Evolutionary conservation across 1,140 invertebrate species (phyloP).

Genomic region (Euura lappo): DNA sequence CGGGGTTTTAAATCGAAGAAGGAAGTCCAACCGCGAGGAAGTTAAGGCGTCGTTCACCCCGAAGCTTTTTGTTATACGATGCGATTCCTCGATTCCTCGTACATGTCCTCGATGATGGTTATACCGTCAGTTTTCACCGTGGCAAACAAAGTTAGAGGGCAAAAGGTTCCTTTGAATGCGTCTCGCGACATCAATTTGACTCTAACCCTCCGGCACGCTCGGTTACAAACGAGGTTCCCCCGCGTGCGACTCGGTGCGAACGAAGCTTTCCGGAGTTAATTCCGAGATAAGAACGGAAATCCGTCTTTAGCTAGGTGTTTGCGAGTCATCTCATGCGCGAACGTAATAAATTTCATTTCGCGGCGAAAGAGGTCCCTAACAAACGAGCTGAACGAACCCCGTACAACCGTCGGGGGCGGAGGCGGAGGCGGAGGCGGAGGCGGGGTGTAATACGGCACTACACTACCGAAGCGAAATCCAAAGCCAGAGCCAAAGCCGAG

Average conservation of each 20-base stretch:
- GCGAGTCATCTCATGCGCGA: slow-evolving; percentile 39
- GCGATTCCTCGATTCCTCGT: no score
- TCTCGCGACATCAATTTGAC: slow-evolving; percentile 3
- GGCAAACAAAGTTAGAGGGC: neutral
- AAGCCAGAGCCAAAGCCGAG: neutral
- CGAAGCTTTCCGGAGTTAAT: neutral
- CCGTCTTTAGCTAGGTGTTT: slow-evolving; percentile 31
- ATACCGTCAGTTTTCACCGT: no score
- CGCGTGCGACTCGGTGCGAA: neutral
- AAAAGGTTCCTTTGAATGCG: neutral
- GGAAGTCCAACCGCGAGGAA: neutral
- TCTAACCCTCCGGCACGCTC: neutral
- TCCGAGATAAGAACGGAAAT: slow-evolving; percentile 22
- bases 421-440: no score
- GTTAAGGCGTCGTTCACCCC: neutral
- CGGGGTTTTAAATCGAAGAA: no score
- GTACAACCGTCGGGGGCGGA: neutral
- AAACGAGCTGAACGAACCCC: slow-evolving; percentile 29
- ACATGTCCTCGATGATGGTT: no score
- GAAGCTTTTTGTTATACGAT: neutral
- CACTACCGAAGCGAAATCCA: no score
- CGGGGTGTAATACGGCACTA: no score
- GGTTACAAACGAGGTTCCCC: neutral
- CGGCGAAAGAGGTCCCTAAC: slow-evolving; percentile 40
- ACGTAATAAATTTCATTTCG: slow-evolving; percentile 39